Base-by-base conservation (phyloP, 2,888 invertebrate species). In the Ferrisia virgata region DNA sequence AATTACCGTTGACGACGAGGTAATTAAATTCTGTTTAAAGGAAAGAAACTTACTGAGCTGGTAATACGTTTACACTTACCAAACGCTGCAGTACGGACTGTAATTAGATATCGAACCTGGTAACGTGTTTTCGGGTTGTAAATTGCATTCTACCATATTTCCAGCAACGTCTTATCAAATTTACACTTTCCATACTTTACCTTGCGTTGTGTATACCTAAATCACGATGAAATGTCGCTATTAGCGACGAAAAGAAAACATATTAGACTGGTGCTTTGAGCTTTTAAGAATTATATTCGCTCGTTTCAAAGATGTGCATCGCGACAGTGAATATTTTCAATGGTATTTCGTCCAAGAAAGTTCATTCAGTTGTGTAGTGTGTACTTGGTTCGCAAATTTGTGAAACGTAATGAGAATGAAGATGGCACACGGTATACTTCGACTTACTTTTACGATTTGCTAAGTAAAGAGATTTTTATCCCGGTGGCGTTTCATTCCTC, bases 141-240 rank as follows among this genome's bases (percentile, higher is more conserved):
- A 64, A 64, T 64, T 64, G 64, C 64, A 64, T 64, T 64, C 28
- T 64, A 64, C 64, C 25, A 64, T 64, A 64, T 64, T 64, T 64
- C 64, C 13, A 64, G 13, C 13, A 64, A 64, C 64, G 64, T 64
- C 64, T 64, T 64, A 64, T 64, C 64, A 31, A 64, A 64, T 64
- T 53, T 53, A 11, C 18, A 64, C 64, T 28, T 28, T 22, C 5
- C 64, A 15, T 28, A 1, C 5, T n/a, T n/a, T 2, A n/a, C n/a
- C 13, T 13, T 3, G n/a, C 6, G 22, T 18, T 53, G 53, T 53
- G n/a, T n/a, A n/a, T n/a, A n/a, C n/a, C 22, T 47, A 53, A 53
- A 53, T 53, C 22, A 13, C 53, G 53, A 53, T 11, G 18, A 53
- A 53, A 53, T 53, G 9, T 53, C 53, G 53, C 22, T 13, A n/a